Percentiles rank a stretch among this genome's conserved stretches.
Evolutionary conservation across 2,797 vertebrate species (phyloP).

Genomic region (Diplodus sargus): DNA sequence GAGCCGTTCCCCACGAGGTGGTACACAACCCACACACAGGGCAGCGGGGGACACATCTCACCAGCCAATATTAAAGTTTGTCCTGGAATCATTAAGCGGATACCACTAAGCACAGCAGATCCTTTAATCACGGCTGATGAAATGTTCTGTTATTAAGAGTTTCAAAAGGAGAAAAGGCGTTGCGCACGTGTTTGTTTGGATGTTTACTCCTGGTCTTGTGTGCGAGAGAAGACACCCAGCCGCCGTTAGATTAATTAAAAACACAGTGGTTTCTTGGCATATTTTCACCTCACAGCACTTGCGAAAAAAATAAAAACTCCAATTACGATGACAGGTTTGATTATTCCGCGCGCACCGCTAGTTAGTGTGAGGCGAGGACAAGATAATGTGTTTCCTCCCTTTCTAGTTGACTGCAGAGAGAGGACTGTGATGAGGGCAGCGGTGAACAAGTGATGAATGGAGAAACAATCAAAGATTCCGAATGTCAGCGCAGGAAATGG

Average conservation of each 20-base stretch:
- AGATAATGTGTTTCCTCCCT: constrained; percentile 12
- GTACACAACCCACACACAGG: constrained; percentile 65
- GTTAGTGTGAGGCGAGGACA: constrained; percentile 33
- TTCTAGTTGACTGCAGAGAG: neutral
- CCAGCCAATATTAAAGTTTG: constrained; percentile 58
- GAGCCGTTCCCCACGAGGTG: constrained; percentile 53
- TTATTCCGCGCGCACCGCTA: neutral
- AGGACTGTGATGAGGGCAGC: constrained; percentile 19
- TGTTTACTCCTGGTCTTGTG: constrained; percentile 6
- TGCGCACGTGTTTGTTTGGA: constrained; percentile 17
- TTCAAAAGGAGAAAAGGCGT: constrained; percentile 2
- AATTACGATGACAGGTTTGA: constrained; percentile 45
- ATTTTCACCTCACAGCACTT: constrained; percentile 41
- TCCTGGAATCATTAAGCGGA: constrained; percentile 40
- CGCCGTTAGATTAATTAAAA: constrained; percentile 40
- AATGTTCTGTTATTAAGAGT: constrained; percentile 36
- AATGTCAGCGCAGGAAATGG: constrained; percentile 25
- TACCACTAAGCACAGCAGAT: constrained; percentile 33
- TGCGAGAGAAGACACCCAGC: constrained; percentile 2
- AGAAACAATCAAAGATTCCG: constrained; percentile 39
- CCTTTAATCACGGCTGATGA: constrained; percentile 46
- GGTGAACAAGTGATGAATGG: constrained; percentile 40
- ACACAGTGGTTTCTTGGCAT: constrained; percentile 7
- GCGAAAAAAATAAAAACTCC: constrained; percentile 30
- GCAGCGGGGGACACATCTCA: constrained; percentile 68